These are phyloP conservation scores for Drepana arcuata DNA, from an alignment of 1,140 invertebrate species.

Conservation along the genomic window DNA sequence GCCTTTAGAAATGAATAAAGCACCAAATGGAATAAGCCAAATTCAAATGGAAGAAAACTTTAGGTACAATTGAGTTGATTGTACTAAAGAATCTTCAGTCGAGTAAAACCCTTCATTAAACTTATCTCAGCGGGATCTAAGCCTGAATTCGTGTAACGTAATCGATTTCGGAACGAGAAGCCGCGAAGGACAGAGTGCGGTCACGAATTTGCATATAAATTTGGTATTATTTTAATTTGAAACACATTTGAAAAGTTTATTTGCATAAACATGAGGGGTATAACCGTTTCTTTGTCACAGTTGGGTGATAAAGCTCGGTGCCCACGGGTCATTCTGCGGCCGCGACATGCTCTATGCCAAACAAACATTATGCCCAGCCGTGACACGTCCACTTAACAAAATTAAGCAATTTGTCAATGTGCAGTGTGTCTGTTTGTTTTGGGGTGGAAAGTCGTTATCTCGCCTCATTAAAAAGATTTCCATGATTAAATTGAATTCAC, in stretches of 20 bases:
- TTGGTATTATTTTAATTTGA: conserved; percentile 68
- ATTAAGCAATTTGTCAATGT: conserved; percentile 65
- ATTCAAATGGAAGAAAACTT: too few species aligned
- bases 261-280: conserved; percentile 60
- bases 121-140: conserved; percentile 58
- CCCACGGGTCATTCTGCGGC: too few species aligned
- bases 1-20: too few species aligned
- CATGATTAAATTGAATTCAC: conserved; percentile 30
- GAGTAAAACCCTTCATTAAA: conserved; percentile 60
- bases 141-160: conserved; percentile 59
- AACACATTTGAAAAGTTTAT: conserved; percentile 64
- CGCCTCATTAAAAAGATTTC: conserved; percentile 30
- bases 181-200: conserved; percentile 64
- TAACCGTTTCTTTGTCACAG: conserved; percentile 55
- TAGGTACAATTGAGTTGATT: conserved; percentile 51
- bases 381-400: conserved; percentile 58
- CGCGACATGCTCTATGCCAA: too few species aligned
- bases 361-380: conserved; percentile 34
- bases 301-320: too few species aligned
- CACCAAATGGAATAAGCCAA: too few species aligned
- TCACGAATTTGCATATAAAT: conserved; percentile 69
- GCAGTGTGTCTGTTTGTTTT: conserved; percentile 44
- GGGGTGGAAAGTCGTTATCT: conserved; percentile 27
- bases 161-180: conserved; percentile 63
- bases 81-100: conserved; percentile 50